Percentiles rank a stretch among this genome's conserved stretches.
Conservation (phyloP, 2,888 invertebrate species). For the Monochamus alternatus region DNA sequence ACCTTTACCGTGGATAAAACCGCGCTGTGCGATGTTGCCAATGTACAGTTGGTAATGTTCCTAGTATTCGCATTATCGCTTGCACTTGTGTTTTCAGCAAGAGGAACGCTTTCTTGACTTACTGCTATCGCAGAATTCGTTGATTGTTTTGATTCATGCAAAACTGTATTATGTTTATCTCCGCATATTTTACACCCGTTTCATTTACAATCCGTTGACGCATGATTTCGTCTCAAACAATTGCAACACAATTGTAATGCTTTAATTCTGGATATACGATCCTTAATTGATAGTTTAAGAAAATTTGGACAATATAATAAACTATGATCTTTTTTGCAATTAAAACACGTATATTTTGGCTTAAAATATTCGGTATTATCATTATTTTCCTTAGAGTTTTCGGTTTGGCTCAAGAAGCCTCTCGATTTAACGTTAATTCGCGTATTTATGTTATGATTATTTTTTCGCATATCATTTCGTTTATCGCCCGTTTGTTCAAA, state of each 20-base stretch:
- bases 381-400: background rate
- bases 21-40: slow-evolving; percentile 24
- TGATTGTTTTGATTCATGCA: slow-evolving; percentile 21
- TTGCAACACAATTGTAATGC: slow-evolving; percentile 34
- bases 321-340: slow-evolving; percentile 39
- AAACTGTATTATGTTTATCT: slow-evolving; percentile 37
- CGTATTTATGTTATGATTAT: background rate
- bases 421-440: slow-evolving; percentile 9
- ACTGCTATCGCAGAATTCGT: background rate
- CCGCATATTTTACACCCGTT: slow-evolving; percentile 37
- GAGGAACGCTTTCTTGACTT: background rate
- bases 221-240: slow-evolving; percentile 32
- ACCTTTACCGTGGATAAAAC: slow-evolving; percentile 5
- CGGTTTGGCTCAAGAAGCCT: slow-evolving; percentile 4
- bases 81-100: background rate
- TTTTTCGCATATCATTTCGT: background rate
- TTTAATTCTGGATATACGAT: slow-evolving; percentile 6
- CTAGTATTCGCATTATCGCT: background rate
- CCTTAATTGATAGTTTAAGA: slow-evolving; percentile 22
- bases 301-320: slow-evolving; percentile 39
- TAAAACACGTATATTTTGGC: slow-evolving; percentile 28
- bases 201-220: slow-evolving; percentile 37
- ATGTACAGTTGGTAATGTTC: slow-evolving; percentile 16
- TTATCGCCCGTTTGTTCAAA: background rate
- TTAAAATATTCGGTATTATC: background rate